These are phyloP conservation scores for Leptinotarsa juncta DNA, from an alignment of 2,888 invertebrate species.

Conservation along the genomic window DNA sequence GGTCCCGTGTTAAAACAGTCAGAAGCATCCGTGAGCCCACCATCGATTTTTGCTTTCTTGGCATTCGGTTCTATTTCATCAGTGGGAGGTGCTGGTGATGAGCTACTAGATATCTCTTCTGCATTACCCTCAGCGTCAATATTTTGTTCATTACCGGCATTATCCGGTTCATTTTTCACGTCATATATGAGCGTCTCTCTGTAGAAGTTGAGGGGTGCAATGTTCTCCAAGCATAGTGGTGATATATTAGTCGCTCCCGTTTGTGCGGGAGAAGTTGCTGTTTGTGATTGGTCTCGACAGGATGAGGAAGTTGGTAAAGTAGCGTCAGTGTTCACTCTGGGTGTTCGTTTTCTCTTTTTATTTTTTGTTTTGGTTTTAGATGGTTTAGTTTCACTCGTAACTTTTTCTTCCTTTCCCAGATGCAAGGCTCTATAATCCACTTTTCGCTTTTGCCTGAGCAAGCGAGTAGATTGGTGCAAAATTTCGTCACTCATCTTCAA, in stretches of 20 bases:
- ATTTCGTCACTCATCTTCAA: too few species aligned
- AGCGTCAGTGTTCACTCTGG: slow-evolving; percentile 76
- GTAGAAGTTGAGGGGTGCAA: slow-evolving; percentile 81
- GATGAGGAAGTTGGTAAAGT: slow-evolving; percentile 51
- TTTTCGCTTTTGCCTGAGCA: too few species aligned
- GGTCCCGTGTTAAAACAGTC: slow-evolving; percentile 78
- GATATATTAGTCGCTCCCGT: slow-evolving; percentile 55
- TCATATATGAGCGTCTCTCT: slow-evolving; percentile 82
- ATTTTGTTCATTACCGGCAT: slow-evolving; percentile 47
- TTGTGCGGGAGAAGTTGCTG: slow-evolving; percentile 49
- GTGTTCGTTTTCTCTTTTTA: slow-evolving; percentile 82
- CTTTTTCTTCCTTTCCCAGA: too few species aligned
- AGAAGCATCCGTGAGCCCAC: slow-evolving; percentile 81
- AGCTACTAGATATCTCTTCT: slow-evolving; percentile 30
- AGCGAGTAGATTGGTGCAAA: too few species aligned
- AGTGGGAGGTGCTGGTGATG: slow-evolving; percentile 45
- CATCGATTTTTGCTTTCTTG: slow-evolving; percentile 57
- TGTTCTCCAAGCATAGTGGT: slow-evolving; percentile 65
- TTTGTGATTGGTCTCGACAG: slow-evolving; percentile 54
- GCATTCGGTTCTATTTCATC: slow-evolving; percentile 59
- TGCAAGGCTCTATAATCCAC: too few species aligned
- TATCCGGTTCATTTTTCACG: slow-evolving; percentile 59
- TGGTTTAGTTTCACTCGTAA: slow-evolving; percentile 70
- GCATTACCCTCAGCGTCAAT: slow-evolving; percentile 47
- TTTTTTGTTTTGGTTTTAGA: slow-evolving; percentile 80